These are phyloP conservation scores for Spermophilus dauricus DNA, from an alignment of 2,113 vertebrate species.

Conservation along the genomic window DNA sequence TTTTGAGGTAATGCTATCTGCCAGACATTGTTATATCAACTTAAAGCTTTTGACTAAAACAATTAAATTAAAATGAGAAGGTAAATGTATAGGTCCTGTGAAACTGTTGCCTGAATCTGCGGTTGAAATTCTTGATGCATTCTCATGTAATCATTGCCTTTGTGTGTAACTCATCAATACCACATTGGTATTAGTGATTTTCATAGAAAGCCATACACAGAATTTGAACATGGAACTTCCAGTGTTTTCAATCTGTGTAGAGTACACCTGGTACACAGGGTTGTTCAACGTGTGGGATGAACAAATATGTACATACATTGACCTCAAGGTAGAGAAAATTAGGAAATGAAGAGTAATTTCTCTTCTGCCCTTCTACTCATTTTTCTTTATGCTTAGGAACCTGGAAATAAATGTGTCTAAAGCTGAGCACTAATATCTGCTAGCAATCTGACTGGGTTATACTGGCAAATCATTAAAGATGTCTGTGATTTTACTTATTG, in stretches of 20 bases:
- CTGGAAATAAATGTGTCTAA: neutral
- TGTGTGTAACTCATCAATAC: neutral
- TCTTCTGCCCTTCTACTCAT: neutral
- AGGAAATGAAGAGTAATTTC: neutral
- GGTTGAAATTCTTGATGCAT: neutral
- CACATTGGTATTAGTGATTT: neutral
- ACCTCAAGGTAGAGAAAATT: neutral
- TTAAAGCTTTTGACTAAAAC: neutral
- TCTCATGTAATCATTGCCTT: neutral
- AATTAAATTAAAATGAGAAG: neutral
- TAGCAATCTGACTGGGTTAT: neutral
- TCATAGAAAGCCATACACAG: neutral
- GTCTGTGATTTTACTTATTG: neutral
- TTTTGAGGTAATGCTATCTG: neutral
- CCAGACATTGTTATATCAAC: neutral
- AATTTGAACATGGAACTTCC: neutral
- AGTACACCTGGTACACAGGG: neutral
- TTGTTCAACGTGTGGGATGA: neutral
- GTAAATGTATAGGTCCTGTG: neutral
- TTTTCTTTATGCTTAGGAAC: neutral
- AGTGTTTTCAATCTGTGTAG: neutral
- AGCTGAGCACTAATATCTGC: neutral
- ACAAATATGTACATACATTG: neutral
- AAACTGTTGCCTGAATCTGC: neutral
- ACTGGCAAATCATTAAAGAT: neutral